Evolutionary conservation across 2,888 invertebrate genomes (phyloP).

Genomic region (Plutella xylostella): DNA sequence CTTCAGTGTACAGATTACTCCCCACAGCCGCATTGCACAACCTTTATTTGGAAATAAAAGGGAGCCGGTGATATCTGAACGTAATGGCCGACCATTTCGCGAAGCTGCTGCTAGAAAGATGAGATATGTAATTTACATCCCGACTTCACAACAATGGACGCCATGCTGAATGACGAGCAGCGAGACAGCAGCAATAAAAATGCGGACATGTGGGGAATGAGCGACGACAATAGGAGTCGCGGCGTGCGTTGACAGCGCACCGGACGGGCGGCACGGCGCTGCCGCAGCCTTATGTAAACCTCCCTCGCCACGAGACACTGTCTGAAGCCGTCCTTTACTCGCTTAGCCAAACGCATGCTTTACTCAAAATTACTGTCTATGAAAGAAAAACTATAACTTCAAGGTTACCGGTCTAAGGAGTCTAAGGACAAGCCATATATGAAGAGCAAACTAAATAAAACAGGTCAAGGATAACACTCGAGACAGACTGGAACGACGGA

Average conservation of each 20-base stretch:
- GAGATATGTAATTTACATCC: not conserved
- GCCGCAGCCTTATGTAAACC: slow-evolving; percentile 47
- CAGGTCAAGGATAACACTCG: slow-evolving; percentile 3
- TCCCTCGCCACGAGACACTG: slow-evolving; percentile 19
- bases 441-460: not conserved
- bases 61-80: not conserved
- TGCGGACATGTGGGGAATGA: slow-evolving; percentile 34
- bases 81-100: not conserved
- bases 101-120: not conserved
- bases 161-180: not conserved
- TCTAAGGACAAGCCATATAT: not conserved
- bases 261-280: slow-evolving; percentile 18
- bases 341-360: slow-evolving; percentile 15
- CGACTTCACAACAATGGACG: not conserved
- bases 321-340: slow-evolving; percentile 31
- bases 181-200: slow-evolving; percentile 18
- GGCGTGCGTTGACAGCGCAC: slow-evolving; percentile 29
- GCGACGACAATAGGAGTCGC: slow-evolving; percentile 30
- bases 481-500: slow-evolving; percentile 1
- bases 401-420: not conserved
- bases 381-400: not conserved
- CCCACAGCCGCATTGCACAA: slow-evolving; percentile 19
- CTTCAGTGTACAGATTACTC: slow-evolving; percentile 26
- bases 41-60: slow-evolving; percentile 17
- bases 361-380: not conserved